Evolutionary conservation across 2,888 invertebrate species (phyloP).

Genomic region (Trissonchulus sp.): DNA sequence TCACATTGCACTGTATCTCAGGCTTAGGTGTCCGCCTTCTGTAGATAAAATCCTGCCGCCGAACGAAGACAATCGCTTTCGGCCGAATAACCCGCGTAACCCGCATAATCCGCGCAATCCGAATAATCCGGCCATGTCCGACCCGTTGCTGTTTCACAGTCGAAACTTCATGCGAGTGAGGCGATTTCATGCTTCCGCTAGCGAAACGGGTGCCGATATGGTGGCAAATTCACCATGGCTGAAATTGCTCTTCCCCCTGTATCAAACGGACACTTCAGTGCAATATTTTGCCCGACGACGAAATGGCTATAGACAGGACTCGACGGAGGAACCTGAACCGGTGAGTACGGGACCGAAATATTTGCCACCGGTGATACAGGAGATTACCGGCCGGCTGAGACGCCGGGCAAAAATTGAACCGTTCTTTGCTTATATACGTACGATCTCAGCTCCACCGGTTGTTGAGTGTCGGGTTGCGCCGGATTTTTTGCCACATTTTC

Average conservation of each 20-base stretch:
- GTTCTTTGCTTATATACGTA: not conserved
- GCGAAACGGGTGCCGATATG: no score
- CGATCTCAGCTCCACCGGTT: not conserved
- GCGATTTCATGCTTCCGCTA: not conserved
- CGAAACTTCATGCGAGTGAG: not conserved
- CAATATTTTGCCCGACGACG: no score
- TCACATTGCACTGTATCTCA: not conserved
- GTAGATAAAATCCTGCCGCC: no score
- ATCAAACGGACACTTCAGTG: no score
- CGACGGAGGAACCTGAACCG: no score
- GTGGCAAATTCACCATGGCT: not conserved
- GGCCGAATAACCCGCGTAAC: no score
- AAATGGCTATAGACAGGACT: no score
- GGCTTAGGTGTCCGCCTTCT: constrained; percentile 12
- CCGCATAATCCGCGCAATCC: no score
- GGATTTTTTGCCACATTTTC: not conserved
- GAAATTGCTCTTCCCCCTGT: not conserved
- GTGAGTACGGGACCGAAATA: no score
- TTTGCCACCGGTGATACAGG: not conserved
- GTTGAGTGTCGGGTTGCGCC: not conserved
- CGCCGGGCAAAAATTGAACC: not conserved
- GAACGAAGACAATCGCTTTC: no score
- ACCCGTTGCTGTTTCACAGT: not conserved
- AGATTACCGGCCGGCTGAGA: constrained; percentile 13
- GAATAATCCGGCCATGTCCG: no score